Base-by-base conservation (phyloP, 2,888 invertebrate species). In the Clusia tigrina region DNA sequence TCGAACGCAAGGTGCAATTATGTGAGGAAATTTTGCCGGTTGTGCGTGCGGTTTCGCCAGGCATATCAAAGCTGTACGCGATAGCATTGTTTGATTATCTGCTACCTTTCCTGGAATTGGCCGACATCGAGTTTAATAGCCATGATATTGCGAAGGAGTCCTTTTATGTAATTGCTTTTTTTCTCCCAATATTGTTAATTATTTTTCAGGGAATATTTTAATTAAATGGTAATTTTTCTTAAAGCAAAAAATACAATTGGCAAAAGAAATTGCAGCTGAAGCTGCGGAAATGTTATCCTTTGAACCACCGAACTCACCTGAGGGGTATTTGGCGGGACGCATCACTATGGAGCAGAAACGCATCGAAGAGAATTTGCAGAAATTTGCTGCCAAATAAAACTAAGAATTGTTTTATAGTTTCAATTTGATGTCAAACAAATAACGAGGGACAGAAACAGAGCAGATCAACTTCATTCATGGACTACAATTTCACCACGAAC, bases 11-110 rank as follows among this genome's bases (percentile, higher is more conserved):
- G 82, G 84, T 90, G 24, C 85, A 88, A 57, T 78, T 92, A 1
- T 92, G 92, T 71, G 83, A 85, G 22, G 89, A 91, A 70, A 77
- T 93, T 57, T 76, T 92, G 57, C 85, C 87, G 0, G 86, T 93
- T 0, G 82, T 92, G 6, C 87, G 89, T 57, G 86, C 86, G 12
- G 82, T 93, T 0, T 89, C 90, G 66, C 92, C 93, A 0, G 83
- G 82, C 10, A 72, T 83, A 46, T 83, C 83, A 2, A 78, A 82
- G 66, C 64, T 82, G 1, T 82, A 80, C 87, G 92, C 90, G 10
- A 89, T 93, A 57, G 88, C 91, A 5, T 78, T 92, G 58, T 93
- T 92, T 70, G 93, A 94, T 81, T 86, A 92, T 66, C 89, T 92
- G 74, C 86, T 88, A 22, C 88, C 91, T 0, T 85, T 87, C 69